Evolutionary conservation across 2,113 vertebrate genomes (phyloP).

Genomic region (Odocoileus virginianus): DNA sequence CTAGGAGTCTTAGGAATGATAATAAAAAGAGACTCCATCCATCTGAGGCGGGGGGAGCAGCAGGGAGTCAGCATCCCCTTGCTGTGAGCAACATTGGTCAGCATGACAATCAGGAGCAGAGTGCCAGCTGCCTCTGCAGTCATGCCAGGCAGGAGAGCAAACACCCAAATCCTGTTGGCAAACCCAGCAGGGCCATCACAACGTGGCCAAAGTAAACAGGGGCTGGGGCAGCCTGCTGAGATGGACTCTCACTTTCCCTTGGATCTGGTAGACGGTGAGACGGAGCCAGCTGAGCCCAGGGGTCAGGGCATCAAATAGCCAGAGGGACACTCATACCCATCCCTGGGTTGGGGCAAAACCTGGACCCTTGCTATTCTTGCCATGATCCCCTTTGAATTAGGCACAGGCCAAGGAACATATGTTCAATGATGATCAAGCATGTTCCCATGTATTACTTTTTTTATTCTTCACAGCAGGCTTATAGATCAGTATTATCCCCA

Average conservation of each 20-base stretch:
- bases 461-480: background rate
- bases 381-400: background rate
- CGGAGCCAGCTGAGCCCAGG: background rate
- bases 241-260: background rate
- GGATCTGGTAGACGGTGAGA: background rate
- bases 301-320: background rate
- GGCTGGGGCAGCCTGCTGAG: background rate
- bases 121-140: conserved; percentile 53
- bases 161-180: conserved; percentile 75
- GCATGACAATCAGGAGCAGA: background rate
- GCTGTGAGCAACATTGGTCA: background rate
- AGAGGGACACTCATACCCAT: background rate
- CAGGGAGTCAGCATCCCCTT: background rate
- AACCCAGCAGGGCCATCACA: background rate
- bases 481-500: background rate
- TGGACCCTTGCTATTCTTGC: background rate
- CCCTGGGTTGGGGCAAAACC: background rate
- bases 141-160: conserved; percentile 58
- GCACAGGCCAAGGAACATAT: background rate
- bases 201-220: conserved; percentile 66
- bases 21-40: background rate
- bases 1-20: background rate
- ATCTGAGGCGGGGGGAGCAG: background rate
- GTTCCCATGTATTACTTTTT: background rate
- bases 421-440: background rate